phyloP scores from a whole-genome alignment of 2,797 vertebrate genomes.

The Tadarida brasiliensis region DNA sequence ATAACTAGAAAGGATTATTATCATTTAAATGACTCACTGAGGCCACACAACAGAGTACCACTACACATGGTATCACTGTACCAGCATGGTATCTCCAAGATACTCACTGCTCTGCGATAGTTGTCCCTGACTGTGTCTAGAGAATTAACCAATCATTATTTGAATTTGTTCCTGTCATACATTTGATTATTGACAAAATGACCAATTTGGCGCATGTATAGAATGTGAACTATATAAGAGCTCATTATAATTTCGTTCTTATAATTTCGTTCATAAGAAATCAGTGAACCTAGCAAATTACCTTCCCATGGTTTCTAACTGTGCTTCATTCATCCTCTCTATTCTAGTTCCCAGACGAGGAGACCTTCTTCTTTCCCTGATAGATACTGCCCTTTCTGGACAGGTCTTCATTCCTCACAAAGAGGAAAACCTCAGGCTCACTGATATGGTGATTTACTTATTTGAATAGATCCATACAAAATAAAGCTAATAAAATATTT shows the following conservation, averaged over 20 bases:
- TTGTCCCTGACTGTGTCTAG: background rate
- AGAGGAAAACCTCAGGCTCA: background rate
- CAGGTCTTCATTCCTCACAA: background rate
- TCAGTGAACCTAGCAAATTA: background rate
- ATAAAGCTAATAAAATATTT: background rate
- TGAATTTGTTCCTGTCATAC: background rate
- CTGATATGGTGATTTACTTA: background rate
- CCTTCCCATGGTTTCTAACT: background rate
- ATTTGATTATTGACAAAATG: background rate
- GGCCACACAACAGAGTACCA: accelerated
- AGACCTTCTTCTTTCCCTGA: background rate
- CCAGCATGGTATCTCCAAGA: background rate
- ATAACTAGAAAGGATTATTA: background rate
- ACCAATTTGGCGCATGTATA: background rate
- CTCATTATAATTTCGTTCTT: background rate
- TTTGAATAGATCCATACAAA: background rate
- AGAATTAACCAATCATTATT: background rate
- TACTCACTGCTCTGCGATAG: accelerated
- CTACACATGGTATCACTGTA: background rate
- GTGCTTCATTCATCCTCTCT: background rate
- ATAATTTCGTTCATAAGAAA: background rate
- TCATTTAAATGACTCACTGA: background rate
- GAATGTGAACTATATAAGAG: background rate
- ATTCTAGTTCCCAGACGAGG: background rate
- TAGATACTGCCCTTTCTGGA: background rate